Evolutionary conservation across 2,113 vertebrate genomes (phyloP), one percentile per base, ranked within the genome.

Genomic region (Hemibagrus wyckioides): DNA sequence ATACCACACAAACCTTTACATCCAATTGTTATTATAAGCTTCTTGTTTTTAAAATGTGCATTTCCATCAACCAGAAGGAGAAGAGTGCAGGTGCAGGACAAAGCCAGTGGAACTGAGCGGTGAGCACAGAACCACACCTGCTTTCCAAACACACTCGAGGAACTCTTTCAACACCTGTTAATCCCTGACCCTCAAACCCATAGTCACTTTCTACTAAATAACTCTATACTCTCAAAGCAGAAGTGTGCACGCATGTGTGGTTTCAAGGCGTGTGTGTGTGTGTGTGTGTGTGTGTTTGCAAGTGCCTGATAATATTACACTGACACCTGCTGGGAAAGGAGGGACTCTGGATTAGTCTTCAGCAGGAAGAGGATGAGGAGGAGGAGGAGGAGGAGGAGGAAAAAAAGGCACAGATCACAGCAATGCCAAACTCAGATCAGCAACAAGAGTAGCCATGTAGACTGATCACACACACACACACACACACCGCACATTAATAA

Each of bases 311-410:
- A 90, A 85, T 89, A 92, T 94, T 93, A 95, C 90, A 95, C 93
- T 95, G 94, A 95, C 94, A 94, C 94, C 94, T 95, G 93, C 94
- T 94, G 94, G 93, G 94, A 92, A 90, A 91, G 41, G 48, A 90
- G 90, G 76, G 88, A 90, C 87, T 92, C 89, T 87, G 67, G 90
- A 84, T 67, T 87, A 61, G 82, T 83, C 39, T 82, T 39, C 19
- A 71, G 67, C 88, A 80, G 57, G 85, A 91, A 84, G 85, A 63
- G 86, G 69, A 89, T 82, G 63, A 77, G 14, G 36, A 41, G 69
- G 86, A 82, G 57, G 76, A 84, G 28, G 73, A 81, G 65, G 75
- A 83, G 23, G 75, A 44, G 9, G 39, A 63, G 30, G 14, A 14
- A 65, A 87, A 39, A 71, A 82, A 73, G 28, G 56, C 36, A 52